phyloP scores from a whole-genome alignment of 2,888 invertebrate species.

The Autographa pulchrina region DNA sequence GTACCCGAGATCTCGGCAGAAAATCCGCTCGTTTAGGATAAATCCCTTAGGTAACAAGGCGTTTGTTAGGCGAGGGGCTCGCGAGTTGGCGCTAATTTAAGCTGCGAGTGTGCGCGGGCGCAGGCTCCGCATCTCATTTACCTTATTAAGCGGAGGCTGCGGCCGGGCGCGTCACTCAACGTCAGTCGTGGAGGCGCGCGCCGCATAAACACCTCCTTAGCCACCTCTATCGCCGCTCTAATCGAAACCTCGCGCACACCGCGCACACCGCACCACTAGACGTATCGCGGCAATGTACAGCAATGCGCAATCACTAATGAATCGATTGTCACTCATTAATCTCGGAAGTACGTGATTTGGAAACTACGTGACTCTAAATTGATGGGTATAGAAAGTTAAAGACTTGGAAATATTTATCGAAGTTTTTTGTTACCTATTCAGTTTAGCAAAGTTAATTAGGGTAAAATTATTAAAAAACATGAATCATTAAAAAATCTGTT shows the following conservation, averaged over 20 bases:
- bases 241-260: conserved; percentile 52
- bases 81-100: conserved; percentile 75
- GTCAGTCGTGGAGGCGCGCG: conserved; percentile 70
- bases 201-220: conserved; percentile 81
- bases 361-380: too few relatives aligned
- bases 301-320: conserved; percentile 38
- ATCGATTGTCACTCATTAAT: conserved; percentile 42
- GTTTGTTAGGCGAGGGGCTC: conserved; percentile 72
- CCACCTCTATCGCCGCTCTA: conserved; percentile 71
- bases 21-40: conserved; percentile 72
- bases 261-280: conserved; percentile 38
- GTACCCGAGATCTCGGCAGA: conserved; percentile 56
- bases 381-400: too few relatives aligned
- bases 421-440: too few relatives aligned
- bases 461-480: too few relatives aligned
- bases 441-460: too few relatives aligned
- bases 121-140: conserved; percentile 81
- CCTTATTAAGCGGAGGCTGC: conserved; percentile 80
- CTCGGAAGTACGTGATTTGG: conserved; percentile 24
- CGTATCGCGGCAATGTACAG: conserved; percentile 25
- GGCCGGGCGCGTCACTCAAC: conserved; percentile 83
- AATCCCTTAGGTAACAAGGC: conserved; percentile 76
- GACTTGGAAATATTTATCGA: too few relatives aligned
- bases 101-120: conserved; percentile 61
- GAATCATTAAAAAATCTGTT: too few relatives aligned